These are phyloP conservation scores for Bolinopsis microptera DNA, from an alignment of 37 sponge, comb jelly and placozoan genomes.

Conservation along the genomic window DNA sequence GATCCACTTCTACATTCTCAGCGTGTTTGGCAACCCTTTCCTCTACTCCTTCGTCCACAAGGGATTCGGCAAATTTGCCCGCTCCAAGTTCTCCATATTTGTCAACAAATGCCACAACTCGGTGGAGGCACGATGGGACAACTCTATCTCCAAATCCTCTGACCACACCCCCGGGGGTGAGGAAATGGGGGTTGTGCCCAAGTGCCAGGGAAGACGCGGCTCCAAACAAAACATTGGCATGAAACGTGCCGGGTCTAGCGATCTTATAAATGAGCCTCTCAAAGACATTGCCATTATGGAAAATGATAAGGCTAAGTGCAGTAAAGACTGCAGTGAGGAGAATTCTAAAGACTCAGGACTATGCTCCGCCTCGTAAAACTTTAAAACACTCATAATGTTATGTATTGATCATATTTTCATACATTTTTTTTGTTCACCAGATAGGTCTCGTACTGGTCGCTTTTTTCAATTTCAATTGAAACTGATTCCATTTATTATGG, in stretches of 20 bases:
- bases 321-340: slow-evolving; percentile 1
- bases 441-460: too few relatives aligned
- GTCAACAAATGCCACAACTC: slow-evolving; percentile 31
- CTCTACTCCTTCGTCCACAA: slow-evolving; percentile 66
- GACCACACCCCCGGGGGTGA: background rate
- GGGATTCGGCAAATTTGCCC: slow-evolving; percentile 55
- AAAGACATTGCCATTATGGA: background rate
- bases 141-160: slow-evolving; percentile 34
- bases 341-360: slow-evolving; percentile 54
- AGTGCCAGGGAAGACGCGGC: background rate
- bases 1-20: slow-evolving; percentile 60
- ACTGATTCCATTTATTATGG: too few relatives aligned
- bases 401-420: too few relatives aligned
- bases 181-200: background rate
- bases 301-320: background rate
- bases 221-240: background rate
- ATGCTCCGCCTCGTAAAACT: background rate
- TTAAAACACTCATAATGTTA: too few relatives aligned
- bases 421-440: too few relatives aligned
- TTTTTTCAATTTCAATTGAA: too few relatives aligned
- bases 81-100: slow-evolving; percentile 60
- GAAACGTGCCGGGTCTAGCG: background rate
- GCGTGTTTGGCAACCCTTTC: slow-evolving; percentile 56
- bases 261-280: background rate
- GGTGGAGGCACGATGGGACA: slow-evolving; percentile 45